Percentiles rank a stretch among this genome's conserved stretches.
phyloP scores from a whole-genome alignment of 2,888 invertebrate species.

The Luperina nickerlii region DNA sequence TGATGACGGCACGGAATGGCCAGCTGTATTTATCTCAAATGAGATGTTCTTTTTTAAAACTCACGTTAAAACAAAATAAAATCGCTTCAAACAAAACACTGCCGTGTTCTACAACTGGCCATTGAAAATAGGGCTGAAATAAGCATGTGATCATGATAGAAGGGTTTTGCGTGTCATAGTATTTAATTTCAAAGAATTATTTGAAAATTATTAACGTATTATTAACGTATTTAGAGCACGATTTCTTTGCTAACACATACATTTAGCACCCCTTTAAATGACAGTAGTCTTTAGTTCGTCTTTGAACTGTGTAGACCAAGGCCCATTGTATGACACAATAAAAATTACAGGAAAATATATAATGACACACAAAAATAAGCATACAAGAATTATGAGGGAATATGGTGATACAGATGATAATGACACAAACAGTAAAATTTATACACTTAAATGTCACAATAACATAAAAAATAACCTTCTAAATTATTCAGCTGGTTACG shows the following conservation, averaged over 20 bases:
- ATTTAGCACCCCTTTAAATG: neutral
- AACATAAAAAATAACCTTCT: constrained; percentile 41
- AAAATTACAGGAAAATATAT: constrained; percentile 36
- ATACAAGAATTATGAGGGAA: constrained; percentile 58
- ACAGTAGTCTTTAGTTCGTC: neutral
- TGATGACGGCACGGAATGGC: constrained; percentile 81
- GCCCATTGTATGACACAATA: constrained; percentile 40
- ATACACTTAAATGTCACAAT: constrained; percentile 53
- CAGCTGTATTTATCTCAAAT: constrained; percentile 69
- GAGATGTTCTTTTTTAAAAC: constrained; percentile 20
- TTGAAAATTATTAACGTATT: neutral
- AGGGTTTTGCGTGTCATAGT: constrained; percentile 61
- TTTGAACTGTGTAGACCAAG: neutral
- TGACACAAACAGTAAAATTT: constrained; percentile 49
- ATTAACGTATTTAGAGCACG: neutral
- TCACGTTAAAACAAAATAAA: constrained; percentile 34
- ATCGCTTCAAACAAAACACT: constrained; percentile 29
- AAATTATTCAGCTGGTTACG: constrained; percentile 50
- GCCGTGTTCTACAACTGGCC: constrained; percentile 78
- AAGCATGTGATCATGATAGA: constrained; percentile 78
- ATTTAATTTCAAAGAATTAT: constrained; percentile 24
- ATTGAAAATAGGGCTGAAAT: constrained; percentile 76
- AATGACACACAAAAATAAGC: constrained; percentile 66
- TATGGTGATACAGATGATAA: constrained; percentile 49
- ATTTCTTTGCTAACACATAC: neutral